Percentiles rank a stretch among this genome's conserved stretches.
These are phyloP conservation scores for Pantherophis guttatus DNA, from an alignment of 2,113 vertebrate genomes.

Conservation along the genomic window DNA sequence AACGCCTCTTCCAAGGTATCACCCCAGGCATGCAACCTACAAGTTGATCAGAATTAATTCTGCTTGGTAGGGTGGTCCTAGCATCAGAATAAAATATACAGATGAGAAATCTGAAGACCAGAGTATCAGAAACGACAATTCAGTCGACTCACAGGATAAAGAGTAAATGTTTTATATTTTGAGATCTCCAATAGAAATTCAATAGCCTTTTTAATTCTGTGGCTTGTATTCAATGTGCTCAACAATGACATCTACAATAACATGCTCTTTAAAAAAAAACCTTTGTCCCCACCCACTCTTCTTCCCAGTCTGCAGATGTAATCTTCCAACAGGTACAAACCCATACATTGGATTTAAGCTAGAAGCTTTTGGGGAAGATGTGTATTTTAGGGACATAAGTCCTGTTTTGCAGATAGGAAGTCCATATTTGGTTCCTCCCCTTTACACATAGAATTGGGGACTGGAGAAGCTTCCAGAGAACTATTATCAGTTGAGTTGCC, in stretches of 20 bases:
- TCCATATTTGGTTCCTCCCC: neutral
- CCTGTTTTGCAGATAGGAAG: neutral
- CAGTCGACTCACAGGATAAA: neutral
- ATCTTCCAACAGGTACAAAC: neutral
- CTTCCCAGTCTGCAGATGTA: neutral
- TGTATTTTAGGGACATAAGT: neutral
- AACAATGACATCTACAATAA: neutral
- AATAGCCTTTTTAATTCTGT: neutral
- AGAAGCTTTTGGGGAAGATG: neutral
- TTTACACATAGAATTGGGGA: neutral
- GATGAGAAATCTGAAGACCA: neutral
- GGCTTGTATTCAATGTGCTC: neutral
- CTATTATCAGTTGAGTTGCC: neutral
- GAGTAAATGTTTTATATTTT: neutral
- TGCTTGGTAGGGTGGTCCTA: accelerated
- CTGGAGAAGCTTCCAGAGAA: neutral
- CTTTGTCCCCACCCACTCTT: neutral
- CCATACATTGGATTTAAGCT: neutral
- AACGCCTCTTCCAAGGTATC: slow-evolving; percentile 90
- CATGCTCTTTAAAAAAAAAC: neutral
- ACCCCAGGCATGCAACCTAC: slow-evolving; percentile 94
- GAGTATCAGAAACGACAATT: neutral
- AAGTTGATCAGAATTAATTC: neutral
- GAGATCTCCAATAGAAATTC: too few relatives aligned
- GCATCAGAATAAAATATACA: neutral